Evolutionary conservation across 2,797 vertebrate genomes (phyloP), one percentile per base, ranked within the genome.

Genomic region (Brachyalestes nurse): DNA sequence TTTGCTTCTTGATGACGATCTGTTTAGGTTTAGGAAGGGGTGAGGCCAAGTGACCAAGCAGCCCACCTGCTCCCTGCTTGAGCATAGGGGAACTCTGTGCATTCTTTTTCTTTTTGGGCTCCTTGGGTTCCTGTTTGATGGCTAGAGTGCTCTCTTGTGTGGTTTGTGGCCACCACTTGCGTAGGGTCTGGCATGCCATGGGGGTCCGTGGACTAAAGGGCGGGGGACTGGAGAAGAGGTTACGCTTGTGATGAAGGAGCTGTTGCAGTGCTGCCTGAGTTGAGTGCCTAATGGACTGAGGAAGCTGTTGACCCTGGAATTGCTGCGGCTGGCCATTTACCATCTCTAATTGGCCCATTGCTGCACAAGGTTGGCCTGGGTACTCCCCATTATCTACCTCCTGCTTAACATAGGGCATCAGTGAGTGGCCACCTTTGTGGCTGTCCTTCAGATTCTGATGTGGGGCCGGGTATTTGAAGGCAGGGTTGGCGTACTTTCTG

Each of bases 241-340:
- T 97, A 82, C 97, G 96, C 87, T 96, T 97, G 91, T 98, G 96
- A 86, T 97, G 97, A 88, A 99, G 97, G 89, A 98, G 97, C 83
- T 98, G 97, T 90, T 99, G 97, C 82, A 99, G 92, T 79, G 96
- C 97, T 81, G 96, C 94, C 94, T 99, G 97, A 77, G 97, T 96
- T 89, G 94, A 96, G 91, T 96, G 95, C 86, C 96, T 96, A 82
- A 97, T 92, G 81, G 91, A 88, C 79, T 93, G 91, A 82, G 93
- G 92, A 79, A 94, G 64, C 25, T 93, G 88, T 6, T 87, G 86
- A 66, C 77, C 70, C 51, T 87, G 89, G 80, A 91, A 89, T 1
- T 90, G 80, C 74, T 91, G 91, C 73, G 91, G 92, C 86, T 93
- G 93, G 80, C 92, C 93, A 83, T 93, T 94, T 65, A 87, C 81